Conservation (phyloP, 2,888 invertebrate species). For the Campoplex nolae region DNA sequence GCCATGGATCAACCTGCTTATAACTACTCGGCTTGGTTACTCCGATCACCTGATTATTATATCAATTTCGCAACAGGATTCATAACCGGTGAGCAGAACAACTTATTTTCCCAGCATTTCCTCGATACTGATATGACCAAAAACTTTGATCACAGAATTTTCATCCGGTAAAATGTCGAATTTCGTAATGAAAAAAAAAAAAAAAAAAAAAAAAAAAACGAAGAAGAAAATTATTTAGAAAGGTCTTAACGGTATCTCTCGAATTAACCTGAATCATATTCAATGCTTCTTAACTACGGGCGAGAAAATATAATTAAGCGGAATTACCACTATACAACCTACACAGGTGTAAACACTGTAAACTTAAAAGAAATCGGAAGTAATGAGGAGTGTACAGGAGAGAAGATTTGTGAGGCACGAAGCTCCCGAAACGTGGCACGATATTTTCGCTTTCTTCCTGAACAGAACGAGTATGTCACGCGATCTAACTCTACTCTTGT, state of each 20-base stretch:
- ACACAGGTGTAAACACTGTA: conserved; percentile 21
- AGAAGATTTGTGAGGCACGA: conserved; percentile 54
- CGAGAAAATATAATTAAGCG: conserved; percentile 26
- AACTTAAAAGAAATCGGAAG: conserved; percentile 20
- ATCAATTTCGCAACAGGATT: conserved; percentile 44
- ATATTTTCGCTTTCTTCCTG: conserved; percentile 60
- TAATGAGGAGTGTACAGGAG: conserved; percentile 1
- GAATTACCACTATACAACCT: conserved; percentile 6
- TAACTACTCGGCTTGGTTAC: conserved; percentile 1
- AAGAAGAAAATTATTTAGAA: conserved; percentile 13
- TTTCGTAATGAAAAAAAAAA: not conserved
- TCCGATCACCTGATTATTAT: conserved; percentile 17
- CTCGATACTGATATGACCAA: not conserved
- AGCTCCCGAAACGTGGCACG: conserved; percentile 49
- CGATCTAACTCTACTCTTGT: conserved; percentile 23
- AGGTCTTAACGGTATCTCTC: not conserved
- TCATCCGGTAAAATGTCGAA: not conserved
- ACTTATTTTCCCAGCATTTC: not conserved
- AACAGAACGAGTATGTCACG: conserved; percentile 54
- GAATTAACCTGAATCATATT: not conserved
- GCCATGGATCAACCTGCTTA: conserved; percentile 5
- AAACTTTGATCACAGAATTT: not conserved
- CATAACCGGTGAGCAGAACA: not conserved
- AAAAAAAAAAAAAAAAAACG: not conserved
- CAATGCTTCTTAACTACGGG: not conserved